Base-by-base conservation (phyloP, 2,888 invertebrate species). In the Pachydiplax longipennis region DNA sequence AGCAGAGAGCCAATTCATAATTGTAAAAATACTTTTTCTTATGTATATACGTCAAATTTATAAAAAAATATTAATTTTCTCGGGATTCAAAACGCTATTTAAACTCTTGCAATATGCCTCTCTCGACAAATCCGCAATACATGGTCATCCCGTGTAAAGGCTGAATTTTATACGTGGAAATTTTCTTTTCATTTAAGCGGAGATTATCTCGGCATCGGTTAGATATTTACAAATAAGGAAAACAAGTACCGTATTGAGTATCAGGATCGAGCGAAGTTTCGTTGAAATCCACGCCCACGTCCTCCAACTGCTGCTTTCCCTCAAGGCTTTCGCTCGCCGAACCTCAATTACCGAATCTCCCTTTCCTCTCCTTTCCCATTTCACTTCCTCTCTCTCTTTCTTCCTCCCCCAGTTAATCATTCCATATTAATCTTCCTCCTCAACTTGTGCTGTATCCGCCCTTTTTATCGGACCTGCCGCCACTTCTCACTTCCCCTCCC, bases 351-450 rank as follows among this genome's bases (percentile, higher is more conserved):
- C 37, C 37, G 15, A n/a, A 4, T 37, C 31, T 37, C 80, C 22
- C n/a, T 44, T 0, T 22, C 81, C 5, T 13, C 5, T 18, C 37
- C 37, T 37, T 37, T 5, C 5, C 37, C 37, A 2, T 37, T 37
- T 4, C n/a, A 40, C 81, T 22, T 8, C 40, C 81, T 22, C 31
- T 48, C 31, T 48, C 48, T 8, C 22, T 40, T 40, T 18, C 40
- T 22, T 40, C 40, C 80, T 35, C 31, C 44, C 22, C 48, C 22
- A 31, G 82, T 13, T 82, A 82, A 82, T 82, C 82, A 82, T 82
- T 31, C 82, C 48, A 44, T 82, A 82, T 82, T 82, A 82, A 82
- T 82, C 82, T 82, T 82, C 82, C 48, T 48, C 25, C 82, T 53
- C 82, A 48, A 82, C 82, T 31, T 37, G 53, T 31, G 48, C 82